Evolutionary conservation across 1,140 invertebrate genomes (phyloP), one percentile per base, ranked within the genome.

Genomic region (Phymorhynchus buccinoides): DNA sequence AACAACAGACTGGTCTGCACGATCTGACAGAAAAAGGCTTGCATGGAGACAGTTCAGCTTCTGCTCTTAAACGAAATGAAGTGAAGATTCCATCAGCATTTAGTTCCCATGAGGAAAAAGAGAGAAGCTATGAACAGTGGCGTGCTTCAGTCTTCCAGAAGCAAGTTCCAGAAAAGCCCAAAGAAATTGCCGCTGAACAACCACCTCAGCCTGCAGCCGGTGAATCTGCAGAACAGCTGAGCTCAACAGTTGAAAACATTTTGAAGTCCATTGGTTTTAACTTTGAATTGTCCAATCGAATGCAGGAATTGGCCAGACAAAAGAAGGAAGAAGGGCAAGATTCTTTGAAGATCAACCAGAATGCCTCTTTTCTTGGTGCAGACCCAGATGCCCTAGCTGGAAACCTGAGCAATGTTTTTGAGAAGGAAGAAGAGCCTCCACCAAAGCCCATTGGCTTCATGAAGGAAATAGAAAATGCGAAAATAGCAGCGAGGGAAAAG

Each of bases 251-350:
- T 62, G 90, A 92, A 90, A 92, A 92, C 85, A 93, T 93, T 62
- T 78, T 93, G 22, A 91, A 93, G 80, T 92, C 91, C 41, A 93
- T 93, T 75, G 92, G 92, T 2, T 93, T 93, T 88, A 91, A 93
- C 88, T 92, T 92, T 92, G 92, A 92, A 83, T 88, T 93, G 86
- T 93, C 92, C 6, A 91, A 92, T 79, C 88, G 91, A 86, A 93
- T 93, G 92, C 92, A 93, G 84, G 92, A 93, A 88, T 86, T 91
- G 52, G 90, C 91, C 75, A 88, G 89, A 73, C 85, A 90, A 39
- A 89, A 86, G 52, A 88, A 90, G 56, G 77, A 86, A 79, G 88
- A 88, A 48, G 85, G 88, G 78, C 84, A 88, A 39, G 78, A 89
- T 71, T 84, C 56, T 41, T 71, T 88, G 35, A 87, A 86, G 35